Base-by-base conservation (phyloP, 53 echinoderm and acorn worm species). In the Antedon mediterranea region DNA sequence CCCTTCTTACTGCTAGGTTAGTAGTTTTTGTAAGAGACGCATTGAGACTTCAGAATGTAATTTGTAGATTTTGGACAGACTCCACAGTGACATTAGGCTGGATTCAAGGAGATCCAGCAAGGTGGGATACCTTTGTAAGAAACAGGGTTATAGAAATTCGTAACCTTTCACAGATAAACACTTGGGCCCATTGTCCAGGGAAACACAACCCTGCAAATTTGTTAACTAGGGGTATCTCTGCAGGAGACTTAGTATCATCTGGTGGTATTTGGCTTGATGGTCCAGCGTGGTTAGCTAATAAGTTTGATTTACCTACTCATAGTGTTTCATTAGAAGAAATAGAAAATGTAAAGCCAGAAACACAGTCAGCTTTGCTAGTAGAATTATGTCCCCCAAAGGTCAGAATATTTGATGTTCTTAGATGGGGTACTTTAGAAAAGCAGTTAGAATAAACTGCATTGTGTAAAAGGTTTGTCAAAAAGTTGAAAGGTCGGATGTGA, bases 1-100 rank as follows among this genome's bases (percentile, higher is more conserved):
- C 81, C 73, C 37, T 80, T 80, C 74, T 80, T 13, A 33, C 34
- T 73, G 81, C 73, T 33, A 80, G 81, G 31, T 57, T 57, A 18
- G 23, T 80, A 27, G 74, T 34, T 28, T 80, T 33, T 80, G 81
- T 73, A 0, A 9, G 28, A 0, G 26, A 34, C 28, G 34, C 73
- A 80, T 80, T 80, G 81, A 73, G 41, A 73, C 30, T 80, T 11
- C 28, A 23, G 30, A 27, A 73, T 73, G 73, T 73, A 13, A n/a
- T 28, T 11, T 80, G 29, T 23, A 80, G 34, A 72, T 29, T 23
- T 32, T 80, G 73, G 73, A 80, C 73, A 28, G 37, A 80, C 42
- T 32, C 33, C 9, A 73, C 81, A 23, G 74, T 80, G 23, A 30
- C 81, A 18, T 23, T 80, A 0, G 32, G 41, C 14, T 80, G 81